phyloP scores from a whole-genome alignment of 53 echinoderm and acorn worm species.

The Echinometra lucunter region DNA sequence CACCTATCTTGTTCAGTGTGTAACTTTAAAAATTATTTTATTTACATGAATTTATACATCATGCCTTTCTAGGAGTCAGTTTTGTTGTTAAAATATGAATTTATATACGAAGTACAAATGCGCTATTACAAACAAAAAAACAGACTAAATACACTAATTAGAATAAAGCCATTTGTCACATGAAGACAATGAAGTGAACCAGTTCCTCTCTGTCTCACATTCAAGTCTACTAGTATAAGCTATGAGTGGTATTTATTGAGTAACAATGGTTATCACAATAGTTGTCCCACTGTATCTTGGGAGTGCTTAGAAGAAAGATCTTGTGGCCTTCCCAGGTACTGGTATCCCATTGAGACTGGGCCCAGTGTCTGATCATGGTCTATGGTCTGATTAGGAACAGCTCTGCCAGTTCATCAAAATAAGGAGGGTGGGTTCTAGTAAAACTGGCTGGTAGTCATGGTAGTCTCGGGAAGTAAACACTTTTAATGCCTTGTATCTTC shows the following conservation, averaged over 20 bases:
- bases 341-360: conserved; percentile 24
- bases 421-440: not conserved
- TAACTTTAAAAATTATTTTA: too few species aligned
- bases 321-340: not conserved
- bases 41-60: not conserved
- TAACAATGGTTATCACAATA: not conserved
- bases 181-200: not conserved
- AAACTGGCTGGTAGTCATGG: not conserved
- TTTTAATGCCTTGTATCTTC: not conserved
- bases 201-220: not conserved
- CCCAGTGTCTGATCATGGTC: not conserved
- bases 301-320: not conserved
- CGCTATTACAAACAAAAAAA: not conserved
- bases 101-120: not conserved
- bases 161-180: not conserved
- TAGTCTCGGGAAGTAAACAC: not conserved
- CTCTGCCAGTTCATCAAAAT: conserved; percentile 21
- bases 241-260: not conserved
- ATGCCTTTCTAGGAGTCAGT: not conserved
- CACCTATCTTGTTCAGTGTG: too few species aligned
- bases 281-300: not conserved
- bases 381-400: conserved; percentile 21
- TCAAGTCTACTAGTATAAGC: not conserved
- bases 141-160: not conserved
- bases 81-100: not conserved